phyloP scores from a whole-genome alignment of 2,113 vertebrate genomes.

The Ctenomys sociabilis region DNA sequence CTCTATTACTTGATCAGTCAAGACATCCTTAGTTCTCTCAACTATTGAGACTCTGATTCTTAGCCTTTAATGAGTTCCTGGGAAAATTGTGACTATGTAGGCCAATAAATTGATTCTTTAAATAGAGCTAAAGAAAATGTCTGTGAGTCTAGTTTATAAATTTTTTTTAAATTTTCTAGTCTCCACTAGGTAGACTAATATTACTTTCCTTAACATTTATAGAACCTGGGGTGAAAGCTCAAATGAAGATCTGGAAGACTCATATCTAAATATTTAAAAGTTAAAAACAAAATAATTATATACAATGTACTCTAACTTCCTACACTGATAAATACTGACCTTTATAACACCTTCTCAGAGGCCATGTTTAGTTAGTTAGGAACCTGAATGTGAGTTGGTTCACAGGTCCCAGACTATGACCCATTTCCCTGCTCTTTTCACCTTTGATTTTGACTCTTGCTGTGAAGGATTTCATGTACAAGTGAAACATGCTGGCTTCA shows the following conservation, averaged over 20 bases:
- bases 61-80: constrained; percentile 9
- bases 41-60: neutral
- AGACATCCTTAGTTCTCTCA: neutral
- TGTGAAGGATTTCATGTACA: constrained; percentile 12
- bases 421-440: neutral
- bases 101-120: constrained; percentile 25
- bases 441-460: neutral
- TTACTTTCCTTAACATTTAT: neutral
- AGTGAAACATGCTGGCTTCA: neutral
- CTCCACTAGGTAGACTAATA: neutral
- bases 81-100: constrained; percentile 1
- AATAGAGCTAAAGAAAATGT: constrained; percentile 14
- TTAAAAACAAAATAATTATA: neutral
- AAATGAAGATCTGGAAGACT: neutral
- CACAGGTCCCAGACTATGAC: neutral
- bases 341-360: neutral
- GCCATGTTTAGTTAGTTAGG: neutral
- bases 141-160: constrained; percentile 1
- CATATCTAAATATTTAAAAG: constrained; percentile 24
- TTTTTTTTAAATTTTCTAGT: neutral
- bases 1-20: neutral
- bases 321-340: neutral
- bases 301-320: constrained; percentile 6
- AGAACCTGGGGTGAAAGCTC: neutral
- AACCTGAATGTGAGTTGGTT: neutral